A percentile compares a stretch with the other conserved stretches of the same genome.
phyloP scores from a whole-genome alignment of 1,140 invertebrate genomes.

The Phymorhynchus buccinoides region DNA sequence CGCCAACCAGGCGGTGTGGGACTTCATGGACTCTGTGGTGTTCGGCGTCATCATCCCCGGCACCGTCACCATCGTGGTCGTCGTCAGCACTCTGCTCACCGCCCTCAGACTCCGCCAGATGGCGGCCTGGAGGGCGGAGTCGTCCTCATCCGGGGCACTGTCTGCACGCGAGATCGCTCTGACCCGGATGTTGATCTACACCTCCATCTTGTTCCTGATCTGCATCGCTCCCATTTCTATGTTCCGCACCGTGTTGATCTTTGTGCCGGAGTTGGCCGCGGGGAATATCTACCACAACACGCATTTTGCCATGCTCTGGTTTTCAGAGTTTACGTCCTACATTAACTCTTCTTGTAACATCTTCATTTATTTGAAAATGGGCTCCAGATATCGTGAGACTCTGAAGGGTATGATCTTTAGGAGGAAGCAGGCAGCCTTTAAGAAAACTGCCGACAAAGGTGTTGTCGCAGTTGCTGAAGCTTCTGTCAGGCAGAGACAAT shows the following conservation, averaged over 20 bases:
- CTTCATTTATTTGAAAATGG: not conserved
- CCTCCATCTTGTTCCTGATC: not conserved
- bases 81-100: not conserved
- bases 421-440: not conserved
- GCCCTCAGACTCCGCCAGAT: constrained; percentile 3
- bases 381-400: not conserved
- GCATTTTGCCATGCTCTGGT: not conserved
- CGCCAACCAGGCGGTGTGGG: not conserved
- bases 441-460: not conserved
- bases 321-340: not conserved
- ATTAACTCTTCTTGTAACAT: not conserved
- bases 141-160: not conserved
- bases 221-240: not conserved
- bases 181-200: constrained; percentile 5
- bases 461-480: not conserved
- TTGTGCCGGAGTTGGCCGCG: not conserved
- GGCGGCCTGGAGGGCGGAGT: not conserved
- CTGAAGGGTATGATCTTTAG: not conserved
- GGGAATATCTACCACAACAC: constrained; percentile 1
- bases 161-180: constrained; percentile 12
- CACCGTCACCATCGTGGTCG: not conserved
- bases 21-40: constrained; percentile 15
- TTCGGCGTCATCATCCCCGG: constrained; percentile 13
- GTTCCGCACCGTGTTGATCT: not conserved
- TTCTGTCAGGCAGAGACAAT: not conserved